Percentiles rank a stretch among this genome's conserved stretches.
These are phyloP conservation scores for Ephestia elutella DNA, from an alignment of 1,140 invertebrate species.

Conservation along the genomic window DNA sequence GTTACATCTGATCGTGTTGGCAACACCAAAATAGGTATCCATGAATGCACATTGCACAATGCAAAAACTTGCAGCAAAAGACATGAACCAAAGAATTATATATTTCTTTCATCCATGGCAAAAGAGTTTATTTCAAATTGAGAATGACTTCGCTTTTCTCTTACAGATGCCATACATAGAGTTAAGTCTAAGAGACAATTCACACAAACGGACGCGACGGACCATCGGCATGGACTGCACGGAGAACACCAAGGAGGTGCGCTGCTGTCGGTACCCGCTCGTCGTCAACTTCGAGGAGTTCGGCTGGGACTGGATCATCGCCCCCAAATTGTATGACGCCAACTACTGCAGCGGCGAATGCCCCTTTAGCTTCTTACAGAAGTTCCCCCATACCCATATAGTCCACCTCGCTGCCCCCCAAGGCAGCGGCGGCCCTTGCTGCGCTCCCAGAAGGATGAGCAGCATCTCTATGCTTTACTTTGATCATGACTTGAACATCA, in stretches of 20 bases:
- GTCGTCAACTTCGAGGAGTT: slow-evolving; percentile 97
- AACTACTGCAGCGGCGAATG: slow-evolving; percentile 98
- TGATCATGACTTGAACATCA: slow-evolving; percentile 90
- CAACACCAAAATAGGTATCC: too few relatives aligned
- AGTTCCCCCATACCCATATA: slow-evolving; percentile 95
- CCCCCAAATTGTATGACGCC: slow-evolving; percentile 95
- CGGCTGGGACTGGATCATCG: slow-evolving; percentile 99
- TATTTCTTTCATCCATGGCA: too few relatives aligned
- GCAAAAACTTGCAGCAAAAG: too few relatives aligned
- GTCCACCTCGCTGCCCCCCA: slow-evolving; percentile 82
- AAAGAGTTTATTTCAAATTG: too few relatives aligned
- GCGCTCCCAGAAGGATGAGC: slow-evolving; percentile 90
- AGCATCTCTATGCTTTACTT: slow-evolving; percentile 95
- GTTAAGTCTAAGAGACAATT: slow-evolving; percentile 79
- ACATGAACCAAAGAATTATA: too few relatives aligned
- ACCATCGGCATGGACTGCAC: slow-evolving; percentile 86
- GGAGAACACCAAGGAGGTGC: slow-evolving; percentile 82
- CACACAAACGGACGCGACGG: slow-evolving; percentile 80
- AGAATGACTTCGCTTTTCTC: too few relatives aligned
- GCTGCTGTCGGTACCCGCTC: slow-evolving; percentile 93
- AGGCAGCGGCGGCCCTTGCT: slow-evolving; percentile 88
- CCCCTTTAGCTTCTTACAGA: slow-evolving; percentile 90
- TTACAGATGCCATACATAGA: slow-evolving; percentile 90
- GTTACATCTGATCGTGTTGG: too few relatives aligned
- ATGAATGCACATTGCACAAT: too few relatives aligned